These are phyloP conservation scores for Melanargia galathea DNA, from an alignment of 2,888 invertebrate genomes.

Conservation along the genomic window DNA sequence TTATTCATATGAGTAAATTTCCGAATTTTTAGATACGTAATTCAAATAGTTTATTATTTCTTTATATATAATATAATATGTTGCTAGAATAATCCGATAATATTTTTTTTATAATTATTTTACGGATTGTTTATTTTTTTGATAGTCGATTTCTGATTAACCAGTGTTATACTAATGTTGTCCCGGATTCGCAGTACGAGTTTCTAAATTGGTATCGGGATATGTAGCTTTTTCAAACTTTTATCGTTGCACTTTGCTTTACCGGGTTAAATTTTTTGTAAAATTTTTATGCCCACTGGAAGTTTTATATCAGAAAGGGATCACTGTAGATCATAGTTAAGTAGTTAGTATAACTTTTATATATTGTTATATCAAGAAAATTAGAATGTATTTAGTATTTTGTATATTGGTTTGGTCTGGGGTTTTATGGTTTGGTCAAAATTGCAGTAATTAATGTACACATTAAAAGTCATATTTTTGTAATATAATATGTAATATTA, in stretches of 20 bases:
- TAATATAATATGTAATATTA: neutral
- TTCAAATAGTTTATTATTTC: neutral
- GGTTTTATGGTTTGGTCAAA: constrained; percentile 16
- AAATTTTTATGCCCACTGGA: constrained; percentile 15
- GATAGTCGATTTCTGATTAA: constrained; percentile 11
- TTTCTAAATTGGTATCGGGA: constrained; percentile 22
- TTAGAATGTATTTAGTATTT: constrained; percentile 4
- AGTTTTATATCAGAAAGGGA: constrained; percentile 14
- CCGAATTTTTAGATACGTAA: neutral
- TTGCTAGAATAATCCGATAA: too few species aligned
- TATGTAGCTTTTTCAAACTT: constrained; percentile 13
- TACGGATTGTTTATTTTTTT: neutral
- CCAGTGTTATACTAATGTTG: constrained; percentile 19
- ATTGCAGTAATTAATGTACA: neutral
- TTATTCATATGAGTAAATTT: neutral
- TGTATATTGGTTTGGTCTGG: constrained; percentile 16
- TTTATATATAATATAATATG: too few species aligned
- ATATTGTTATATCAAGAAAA: neutral
- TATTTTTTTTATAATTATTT: neutral
- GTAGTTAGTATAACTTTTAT: constrained; percentile 6
- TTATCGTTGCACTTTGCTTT: constrained; percentile 19
- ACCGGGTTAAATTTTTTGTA: constrained; percentile 21
- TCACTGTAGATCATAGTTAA: constrained; percentile 15
- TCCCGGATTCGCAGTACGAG: constrained; percentile 22
- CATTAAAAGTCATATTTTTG: neutral